Base-by-base conservation (phyloP, 53 echinoderm and acorn worm species). In the Crossaster papposus region DNA sequence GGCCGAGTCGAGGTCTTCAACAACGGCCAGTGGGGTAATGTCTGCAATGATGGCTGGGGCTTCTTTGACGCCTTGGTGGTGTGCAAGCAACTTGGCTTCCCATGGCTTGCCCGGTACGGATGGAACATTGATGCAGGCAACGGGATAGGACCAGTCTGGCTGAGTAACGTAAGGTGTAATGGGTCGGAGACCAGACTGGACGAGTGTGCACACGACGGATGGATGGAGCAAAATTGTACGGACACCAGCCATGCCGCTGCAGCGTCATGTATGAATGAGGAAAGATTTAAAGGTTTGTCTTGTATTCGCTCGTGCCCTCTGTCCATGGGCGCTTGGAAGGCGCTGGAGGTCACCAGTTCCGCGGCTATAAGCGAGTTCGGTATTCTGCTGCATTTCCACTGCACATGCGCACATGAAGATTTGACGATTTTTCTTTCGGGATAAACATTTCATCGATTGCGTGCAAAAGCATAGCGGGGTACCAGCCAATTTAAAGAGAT, bases 111-210 rank as follows among this genome's bases (percentile, higher is more conserved):
- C 10, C 15, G 10, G 13, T 2, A 53, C 52, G 85, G 73, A 31
- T 85, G 85, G 85, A 31, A 20, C 22, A 53, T 53, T 29, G 85
- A 85, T 37, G 72, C 73, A 30, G 73, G 85, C 52, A 85, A 52
- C 52, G 85, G 85, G 30, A 73, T 34, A 54, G 85, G 85, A 51
- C 71, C 85, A 34, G 73, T 37, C 51, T 85, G 85, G 85, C 73
- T 85, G n/a, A 71, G 85, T 72, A 72, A 85, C 85, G 72, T 85
- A 15, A 14, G 28, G 14, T 85, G 85, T 38, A 53, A 72, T 15
- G 85, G 85, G 53, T 72, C 85, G 54, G 85, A 85, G 32, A 38
- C 85, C 85, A 73, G 85, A 72, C 85, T 85, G 54, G 85, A 85
- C 14, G 52, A 71, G 54, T 85, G 85, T 36, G 31, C n/a, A 3